These are phyloP conservation scores for Onychorhynchus coronatus DNA, from an alignment of 2,113 vertebrate genomes.

Conservation along the genomic window DNA sequence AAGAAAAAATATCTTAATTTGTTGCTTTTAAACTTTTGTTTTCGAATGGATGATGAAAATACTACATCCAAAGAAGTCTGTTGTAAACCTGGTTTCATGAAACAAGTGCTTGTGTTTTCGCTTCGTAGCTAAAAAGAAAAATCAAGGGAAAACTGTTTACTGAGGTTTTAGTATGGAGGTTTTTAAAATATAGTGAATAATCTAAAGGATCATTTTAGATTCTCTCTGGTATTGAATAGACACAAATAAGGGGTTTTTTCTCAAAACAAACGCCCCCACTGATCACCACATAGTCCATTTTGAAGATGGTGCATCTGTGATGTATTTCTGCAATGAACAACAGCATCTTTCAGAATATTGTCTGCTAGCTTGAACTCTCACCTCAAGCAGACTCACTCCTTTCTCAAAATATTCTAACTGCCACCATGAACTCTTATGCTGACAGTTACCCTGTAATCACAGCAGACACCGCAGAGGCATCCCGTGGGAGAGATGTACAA, in stretches of 20 bases:
- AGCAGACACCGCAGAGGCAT: neutral
- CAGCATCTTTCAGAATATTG: neutral
- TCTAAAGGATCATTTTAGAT: neutral
- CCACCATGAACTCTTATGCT: neutral
- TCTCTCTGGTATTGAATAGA: neutral
- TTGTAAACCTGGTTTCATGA: neutral
- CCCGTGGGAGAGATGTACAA: neutral
- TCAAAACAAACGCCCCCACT: neutral
- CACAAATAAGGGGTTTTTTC: neutral
- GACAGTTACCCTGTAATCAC: neutral
- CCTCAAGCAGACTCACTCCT: neutral
- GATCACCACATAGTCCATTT: neutral
- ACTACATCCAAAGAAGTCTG: neutral
- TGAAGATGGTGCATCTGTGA: neutral
- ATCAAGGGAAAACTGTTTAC: neutral
- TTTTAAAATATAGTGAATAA: neutral
- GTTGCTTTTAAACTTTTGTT: neutral
- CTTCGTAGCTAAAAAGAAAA: neutral
- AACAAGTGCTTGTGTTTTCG: neutral
- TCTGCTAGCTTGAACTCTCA: neutral
- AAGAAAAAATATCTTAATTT: neutral
- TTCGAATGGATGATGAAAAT: neutral
- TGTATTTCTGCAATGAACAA: fast-evolving
- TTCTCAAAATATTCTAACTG: neutral
- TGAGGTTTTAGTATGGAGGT: neutral